These are phyloP conservation scores for Chloropsis hardwickii DNA, from an alignment of 2,113 vertebrate species.

Conservation along the genomic window DNA sequence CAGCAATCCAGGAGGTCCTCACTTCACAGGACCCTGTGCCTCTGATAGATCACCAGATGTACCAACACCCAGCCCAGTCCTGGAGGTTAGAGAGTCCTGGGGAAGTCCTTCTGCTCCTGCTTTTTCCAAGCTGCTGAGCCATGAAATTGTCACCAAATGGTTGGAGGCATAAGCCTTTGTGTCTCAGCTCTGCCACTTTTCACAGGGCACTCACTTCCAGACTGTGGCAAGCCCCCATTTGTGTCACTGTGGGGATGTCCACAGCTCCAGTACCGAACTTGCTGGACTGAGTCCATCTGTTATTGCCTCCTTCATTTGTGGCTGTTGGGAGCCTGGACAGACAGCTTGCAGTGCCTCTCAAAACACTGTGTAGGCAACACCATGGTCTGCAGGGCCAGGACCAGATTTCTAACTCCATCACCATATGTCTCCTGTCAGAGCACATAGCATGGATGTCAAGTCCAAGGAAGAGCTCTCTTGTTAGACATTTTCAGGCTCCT, in stretches of 20 bases:
- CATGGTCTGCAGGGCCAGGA: neutral
- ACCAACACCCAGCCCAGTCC: neutral
- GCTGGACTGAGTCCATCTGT: neutral
- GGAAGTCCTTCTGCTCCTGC: neutral
- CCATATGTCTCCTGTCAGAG: neutral
- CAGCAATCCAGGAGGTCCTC: neutral
- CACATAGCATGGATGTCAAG: neutral
- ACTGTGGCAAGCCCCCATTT: neutral
- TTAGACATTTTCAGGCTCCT: neutral
- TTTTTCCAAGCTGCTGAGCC: neutral
- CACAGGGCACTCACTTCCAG: neutral
- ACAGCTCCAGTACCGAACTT: neutral
- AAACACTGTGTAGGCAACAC: neutral
- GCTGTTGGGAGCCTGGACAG: neutral
- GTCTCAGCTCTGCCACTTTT: neutral
- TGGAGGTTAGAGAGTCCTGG: neutral
- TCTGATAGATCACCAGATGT: neutral
- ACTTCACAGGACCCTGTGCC: neutral
- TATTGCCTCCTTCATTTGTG: neutral
- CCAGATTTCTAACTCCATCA: neutral
- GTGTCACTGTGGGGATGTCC: neutral
- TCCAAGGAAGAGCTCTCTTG: neutral
- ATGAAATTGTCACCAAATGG: neutral
- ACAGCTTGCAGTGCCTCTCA: neutral
- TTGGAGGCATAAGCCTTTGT: neutral